Base-by-base conservation (phyloP, 2,888 invertebrate genomes). In the Trachelus stipa region DNA sequence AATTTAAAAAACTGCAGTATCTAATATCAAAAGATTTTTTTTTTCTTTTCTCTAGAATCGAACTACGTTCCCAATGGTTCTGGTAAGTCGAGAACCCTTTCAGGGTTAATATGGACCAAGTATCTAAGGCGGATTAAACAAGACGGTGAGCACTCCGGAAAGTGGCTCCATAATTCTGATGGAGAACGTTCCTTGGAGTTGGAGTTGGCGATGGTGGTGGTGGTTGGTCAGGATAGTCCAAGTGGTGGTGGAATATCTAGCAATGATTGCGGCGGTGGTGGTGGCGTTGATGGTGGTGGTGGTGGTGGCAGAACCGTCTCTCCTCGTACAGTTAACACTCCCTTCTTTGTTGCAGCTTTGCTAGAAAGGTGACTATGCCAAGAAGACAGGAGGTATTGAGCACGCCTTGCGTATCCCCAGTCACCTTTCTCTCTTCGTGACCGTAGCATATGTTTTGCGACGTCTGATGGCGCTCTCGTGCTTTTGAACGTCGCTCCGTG, bases 381-480 rank as follows among this genome's bases (percentile, higher is more conserved):
- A 85, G 88, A 89, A 88, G 88, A 89, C 88, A 85, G 81, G 79
- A 89, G 90, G 87, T 87, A 90, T 89, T 85, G 89, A 88, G 89
- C 85, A 87, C 89, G 87, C 84, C 88, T 88, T 84, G 81, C 83
- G 83, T 85, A 83, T 83, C 83, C 82, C 86, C 90, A 90, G 90
- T 90, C 90, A 89, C 90, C 90, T 90, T 90, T 90, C 90, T 90
- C 90, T 90, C 90, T 84, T 90, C 90, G 90, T 89, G 90, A 90
- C 90, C 88, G 90, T 87, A 90, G 90, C 89, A 89, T 88, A 90
- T 89, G 90, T 88, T 88, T 87, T 85, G 88, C 89, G 88, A 84
- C 85, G 76, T 80, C 79, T 12, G 79, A 83, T 82, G 83, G 81
- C 82, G 81, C 81, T 77, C 84, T 76, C 81, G 83, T 34, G 71